Evolutionary conservation across 2,797 vertebrate species (phyloP), one percentile per base, ranked within the genome.

Genomic region (Rhynchotus rufescens): DNA sequence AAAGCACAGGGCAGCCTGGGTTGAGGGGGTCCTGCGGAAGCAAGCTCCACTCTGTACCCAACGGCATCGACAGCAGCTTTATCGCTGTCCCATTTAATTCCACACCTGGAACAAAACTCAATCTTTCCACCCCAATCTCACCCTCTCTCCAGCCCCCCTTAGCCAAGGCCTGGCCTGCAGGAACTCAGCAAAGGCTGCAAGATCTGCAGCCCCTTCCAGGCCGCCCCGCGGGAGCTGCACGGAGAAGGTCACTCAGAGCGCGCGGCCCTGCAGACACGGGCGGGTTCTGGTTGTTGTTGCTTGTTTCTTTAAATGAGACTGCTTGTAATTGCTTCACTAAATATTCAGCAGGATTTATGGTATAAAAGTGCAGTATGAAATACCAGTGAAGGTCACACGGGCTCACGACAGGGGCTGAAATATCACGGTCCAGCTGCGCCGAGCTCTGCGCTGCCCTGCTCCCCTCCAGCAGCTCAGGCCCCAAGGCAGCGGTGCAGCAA

Each of bases 311-410:
- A 95, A 95, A 92, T 90, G 95, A 90, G 68, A n/a, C 56, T 60
- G 73, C 80, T 90, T 92, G 88, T 94, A 94, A 96, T 92, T 94
- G 88, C 95, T 85, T 83, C 91, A 62, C 94, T 92, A 96, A 96
- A 91, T 92, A 96, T 92, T 80, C 95, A 94, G 92, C 9, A 91
- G 95, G 91, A 96, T 94, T 95, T 94, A 94, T 94, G 92, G 91
- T 44, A 64, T 34, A 69, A 82, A 93, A 92, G 84, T 86, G 92
- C 94, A 77, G 28, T n/a, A 47, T 22, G 89, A 89, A 87, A 68
- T 9, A 82, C 85, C 94, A 86, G 89, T 23, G 75, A 95, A 96
- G 94, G 96, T 94, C 95, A 92, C 83, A 68, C 60, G 67, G 0
- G 80, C 93, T 60, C 19, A 2, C 8, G 90, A 80, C 79, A 81